Evolutionary conservation across 2,888 invertebrate genomes (phyloP), one percentile per base, ranked within the genome.

Genomic region (Sesia apiformis): DNA sequence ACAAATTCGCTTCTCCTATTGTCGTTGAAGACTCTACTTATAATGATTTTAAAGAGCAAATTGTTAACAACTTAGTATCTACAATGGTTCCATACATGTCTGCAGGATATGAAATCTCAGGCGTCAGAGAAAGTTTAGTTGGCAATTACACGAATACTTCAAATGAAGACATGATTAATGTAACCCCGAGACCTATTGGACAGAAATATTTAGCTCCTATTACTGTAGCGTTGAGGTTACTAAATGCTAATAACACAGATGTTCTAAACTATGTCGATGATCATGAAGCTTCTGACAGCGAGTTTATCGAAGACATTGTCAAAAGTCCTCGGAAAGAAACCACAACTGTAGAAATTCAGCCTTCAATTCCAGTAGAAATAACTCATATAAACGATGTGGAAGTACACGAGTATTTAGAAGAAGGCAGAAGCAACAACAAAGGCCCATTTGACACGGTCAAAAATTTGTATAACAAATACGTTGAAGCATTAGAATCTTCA

Each of bases 311-410:
- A 41, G 70, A 84, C 49, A 81, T 83, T 52, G 79, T 89, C 5
- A 67, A 76, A 57, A 77, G 67, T 57, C 89, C 90, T 5, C 65
- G 75, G 8, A 81, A 76, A 56, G 84, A 83, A 53, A 91, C 83
- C 63, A 92, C 92, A 0, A 74, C 88, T 42, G 92, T 94, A 1
- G 93, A 94, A 78, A 77, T 94, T 3, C 93, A 93, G 65, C 87
- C 93, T 72, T 93, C 93, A 0, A 79, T 93, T 23, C 92, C 92
- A 0, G 74, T 90, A 56, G 91, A 90, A 52, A 85, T 86, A 43
- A 89, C 84, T 39, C 87, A 89, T 56, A 87, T 88, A 41, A 88
- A 89, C 58, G 86, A 84, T 41, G 81, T 89, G 0, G 87, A 88
- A 70, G 76, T 82, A 4, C 87, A 88, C 8, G 79, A 86, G 55